Conservation (phyloP, 2,888 invertebrate genomes). For the Glyphotaelius pellucidus region DNA sequence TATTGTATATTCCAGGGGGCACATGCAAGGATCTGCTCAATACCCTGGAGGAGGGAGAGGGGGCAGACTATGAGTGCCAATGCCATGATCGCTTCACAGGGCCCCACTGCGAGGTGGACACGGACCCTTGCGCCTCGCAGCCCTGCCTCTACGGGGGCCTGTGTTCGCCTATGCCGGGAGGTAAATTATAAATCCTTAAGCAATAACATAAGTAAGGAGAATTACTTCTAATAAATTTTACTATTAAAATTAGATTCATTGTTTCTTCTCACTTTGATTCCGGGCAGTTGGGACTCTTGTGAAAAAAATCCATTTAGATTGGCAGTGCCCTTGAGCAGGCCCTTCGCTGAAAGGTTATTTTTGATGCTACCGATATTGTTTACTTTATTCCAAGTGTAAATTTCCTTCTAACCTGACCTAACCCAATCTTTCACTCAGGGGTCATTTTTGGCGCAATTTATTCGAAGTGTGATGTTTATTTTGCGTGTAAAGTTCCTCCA, state of each 20-base stretch:
- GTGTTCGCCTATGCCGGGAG: constrained; percentile 77
- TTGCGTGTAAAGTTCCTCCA: no score
- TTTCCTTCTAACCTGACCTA: no score
- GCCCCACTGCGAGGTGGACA: constrained; percentile 88
- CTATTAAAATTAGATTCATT: no score
- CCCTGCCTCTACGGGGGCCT: constrained; percentile 92
- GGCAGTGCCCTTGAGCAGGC: not conserved
- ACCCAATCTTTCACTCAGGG: not conserved
- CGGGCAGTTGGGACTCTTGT: no score
- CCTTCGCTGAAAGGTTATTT: not conserved
- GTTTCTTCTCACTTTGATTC: no score
- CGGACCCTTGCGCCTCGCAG: constrained; percentile 92
- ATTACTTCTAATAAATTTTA: no score
- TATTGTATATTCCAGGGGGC: constrained; percentile 71
- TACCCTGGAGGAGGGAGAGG: constrained; percentile 70
- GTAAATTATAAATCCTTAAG: constrained; percentile 66
- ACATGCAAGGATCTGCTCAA: constrained; percentile 79
- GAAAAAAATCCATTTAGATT: not conserved
- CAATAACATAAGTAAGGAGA: not conserved
- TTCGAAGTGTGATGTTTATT: not conserved
- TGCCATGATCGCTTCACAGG: constrained; percentile 90
- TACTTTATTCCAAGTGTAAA: no score
- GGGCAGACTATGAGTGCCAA: constrained; percentile 83
- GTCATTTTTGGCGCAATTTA: not conserved
- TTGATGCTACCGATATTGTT: not conserved